These are phyloP conservation scores for Distichodus sexfasciatus DNA, from an alignment of 2,797 vertebrate genomes.

Conservation along the genomic window DNA sequence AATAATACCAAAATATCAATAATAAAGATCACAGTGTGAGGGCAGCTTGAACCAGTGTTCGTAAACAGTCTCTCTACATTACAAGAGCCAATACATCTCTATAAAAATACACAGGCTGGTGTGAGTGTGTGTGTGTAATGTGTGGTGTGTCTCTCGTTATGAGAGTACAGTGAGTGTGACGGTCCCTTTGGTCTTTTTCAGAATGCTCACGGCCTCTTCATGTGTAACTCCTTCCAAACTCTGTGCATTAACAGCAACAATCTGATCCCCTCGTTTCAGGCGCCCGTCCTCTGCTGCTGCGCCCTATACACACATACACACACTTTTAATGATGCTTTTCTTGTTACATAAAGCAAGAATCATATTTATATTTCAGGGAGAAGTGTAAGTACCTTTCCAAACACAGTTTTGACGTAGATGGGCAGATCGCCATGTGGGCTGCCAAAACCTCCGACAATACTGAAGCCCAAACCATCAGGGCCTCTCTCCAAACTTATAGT, in stretches of 20 bases:
- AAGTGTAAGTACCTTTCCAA: conserved; percentile 93
- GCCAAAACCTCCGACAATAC: conserved; percentile 94
- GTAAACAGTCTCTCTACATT: neutral
- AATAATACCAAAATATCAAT: neutral
- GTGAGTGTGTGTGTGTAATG: conserved; percentile 9
- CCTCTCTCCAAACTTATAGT: conserved; percentile 89
- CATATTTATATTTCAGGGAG: too few species aligned
- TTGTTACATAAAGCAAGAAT: neutral
- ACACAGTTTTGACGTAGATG: conserved; percentile 97
- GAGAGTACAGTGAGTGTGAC: conserved; percentile 93
- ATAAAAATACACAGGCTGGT: neutral
- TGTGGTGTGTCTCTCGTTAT: conserved; percentile 58
- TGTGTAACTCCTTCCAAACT: conserved; percentile 94
- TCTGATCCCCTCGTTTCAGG: conserved; percentile 95
- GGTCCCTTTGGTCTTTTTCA: conserved; percentile 93
- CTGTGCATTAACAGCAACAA: conserved; percentile 94
- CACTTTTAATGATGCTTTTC: neutral
- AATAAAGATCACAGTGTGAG: conserved; percentile 30
- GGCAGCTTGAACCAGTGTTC: conserved; percentile 15
- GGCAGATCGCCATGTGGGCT: conserved; percentile 97
- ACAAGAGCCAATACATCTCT: neutral
- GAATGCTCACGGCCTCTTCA: conserved; percentile 92
- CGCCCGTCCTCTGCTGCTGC: conserved; percentile 95
- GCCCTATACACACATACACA: conserved; percentile 72
- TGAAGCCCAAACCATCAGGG: conserved; percentile 96